Evolutionary conservation across 2,888 invertebrate genomes (phyloP), one percentile per base, ranked within the genome.

Genomic region (Tetragnatha montana): DNA sequence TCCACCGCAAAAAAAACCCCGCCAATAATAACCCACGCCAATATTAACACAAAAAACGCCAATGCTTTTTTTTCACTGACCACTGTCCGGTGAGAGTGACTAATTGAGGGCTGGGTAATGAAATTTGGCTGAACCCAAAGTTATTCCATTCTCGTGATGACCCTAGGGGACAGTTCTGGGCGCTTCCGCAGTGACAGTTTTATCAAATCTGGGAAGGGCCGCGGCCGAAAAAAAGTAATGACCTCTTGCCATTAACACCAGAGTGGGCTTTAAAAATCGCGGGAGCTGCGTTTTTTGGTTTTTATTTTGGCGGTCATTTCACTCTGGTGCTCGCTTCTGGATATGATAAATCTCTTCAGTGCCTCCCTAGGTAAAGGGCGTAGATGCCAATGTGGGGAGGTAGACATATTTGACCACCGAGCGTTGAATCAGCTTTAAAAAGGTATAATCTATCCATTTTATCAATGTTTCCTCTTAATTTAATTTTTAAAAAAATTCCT

Each of bases 111-210:
- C 76, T 22, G 35, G 81, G 81, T 89, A 89, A 89, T 89, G 85
- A 84, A 89, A 85, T 89, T 88, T 75, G 73, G 73, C 73, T 60
- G 68, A 86, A 75, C 70, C 74, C 50, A 71, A 81, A 89, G 71
- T 86, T 86, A 89, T 89, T 85, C 89, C 85, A 89, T 81, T 89
- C 89, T 76, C 89, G 85, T 89, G 85, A 85, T 85, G 89, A 35
- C 68, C 89, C 49, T n/a, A 14, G 22, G 78, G 85, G 76, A 50
- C 81, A 60, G 14, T 70, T 51, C 81, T 75, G 85, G 79, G 81
- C 51, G 81, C 83, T 71, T 12, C 60, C 6, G 50, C 84, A 89
- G 89, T 89, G 89, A 85, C 89, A 89, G 85, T 89, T 89, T 89
- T 81, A 89, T 89, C 89, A 89, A 89, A 89, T 89, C 89, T 81